Conservation (phyloP, 2,113 vertebrate genomes). For the Silurus glanis region DNA sequence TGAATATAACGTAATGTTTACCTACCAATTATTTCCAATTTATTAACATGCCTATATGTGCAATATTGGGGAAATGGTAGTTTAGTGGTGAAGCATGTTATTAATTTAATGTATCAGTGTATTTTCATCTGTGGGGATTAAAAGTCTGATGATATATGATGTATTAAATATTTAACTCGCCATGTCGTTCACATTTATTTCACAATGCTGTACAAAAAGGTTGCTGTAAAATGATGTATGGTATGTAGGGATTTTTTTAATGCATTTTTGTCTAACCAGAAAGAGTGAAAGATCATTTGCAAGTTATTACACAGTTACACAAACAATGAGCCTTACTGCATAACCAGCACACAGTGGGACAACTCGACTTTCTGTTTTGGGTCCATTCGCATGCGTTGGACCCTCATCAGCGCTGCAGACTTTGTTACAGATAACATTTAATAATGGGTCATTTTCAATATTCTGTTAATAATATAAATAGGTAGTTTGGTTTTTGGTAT, state of each 20-base stretch:
- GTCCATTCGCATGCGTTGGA: background rate
- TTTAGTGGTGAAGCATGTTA: conserved; percentile 18
- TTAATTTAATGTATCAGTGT: background rate
- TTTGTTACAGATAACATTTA: background rate
- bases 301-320: background rate
- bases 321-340: background rate
- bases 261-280: background rate
- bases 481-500: too few species aligned
- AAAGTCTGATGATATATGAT: background rate
- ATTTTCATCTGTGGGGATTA: background rate
- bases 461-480: too few species aligned
- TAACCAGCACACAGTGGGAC: background rate
- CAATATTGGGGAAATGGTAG: conserved; percentile 45
- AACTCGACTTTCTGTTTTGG: background rate
- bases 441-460: background rate
- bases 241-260: background rate
- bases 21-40: conserved; percentile 10
- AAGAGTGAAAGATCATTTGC: background rate
- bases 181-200: background rate
- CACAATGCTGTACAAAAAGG: background rate
- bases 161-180: background rate
- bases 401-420: background rate
- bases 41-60: conserved; percentile 51
- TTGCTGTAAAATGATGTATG: background rate
- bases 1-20: background rate